Base-by-base conservation (phyloP, 1,140 invertebrate species). In the Drosophila virilis region DNA sequence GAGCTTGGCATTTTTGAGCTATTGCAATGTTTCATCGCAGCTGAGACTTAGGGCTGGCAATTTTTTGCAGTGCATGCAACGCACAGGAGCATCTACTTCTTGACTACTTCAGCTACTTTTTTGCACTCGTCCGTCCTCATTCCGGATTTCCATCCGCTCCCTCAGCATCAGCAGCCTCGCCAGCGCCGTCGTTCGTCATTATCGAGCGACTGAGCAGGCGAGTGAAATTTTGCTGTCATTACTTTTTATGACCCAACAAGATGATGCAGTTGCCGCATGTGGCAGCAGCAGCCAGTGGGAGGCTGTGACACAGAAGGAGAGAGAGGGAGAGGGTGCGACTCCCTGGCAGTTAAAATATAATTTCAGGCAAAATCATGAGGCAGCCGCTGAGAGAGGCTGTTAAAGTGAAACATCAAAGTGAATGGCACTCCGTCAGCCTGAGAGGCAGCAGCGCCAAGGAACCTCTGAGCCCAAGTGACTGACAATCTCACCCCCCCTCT, bases 401-500 rank as follows among this genome's bases (percentile, higher is more conserved):
- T 76, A 62, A 83, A 83, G 80, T 85, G 57, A 75, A 88, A 86
- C 82, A 86, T 86, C 82, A 86, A 86, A 86, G 81, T 78, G 78
- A 85, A 86, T 78, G 57, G 66, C 74, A 74, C 38, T 55, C 35
- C 22, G 40, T 15, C 43, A 17, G 28, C 22, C 51, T 38, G 45
- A 40, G 43, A 52, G 48, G 8, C 13, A 35, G 54, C 52, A 35
- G 54, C 52, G 45, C 40, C 42, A 58, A 66, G 48, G 62, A 58
- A 72, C 46, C 37, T 58, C 42, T 10, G 6, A 15, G 58, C 42
- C 45, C 43, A 60, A 58, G 37, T 38, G 55, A 68, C 61, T 65
- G 48, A n/a, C 50, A 54, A 38, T 17, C 15, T 28, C n/a, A n/a
- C n/a, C 38, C 50, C 22, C 7, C 48, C 6, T 2, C n/a, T n/a